phyloP scores from a whole-genome alignment of 1,140 invertebrate genomes.

The Ceratitis capitata region DNA sequence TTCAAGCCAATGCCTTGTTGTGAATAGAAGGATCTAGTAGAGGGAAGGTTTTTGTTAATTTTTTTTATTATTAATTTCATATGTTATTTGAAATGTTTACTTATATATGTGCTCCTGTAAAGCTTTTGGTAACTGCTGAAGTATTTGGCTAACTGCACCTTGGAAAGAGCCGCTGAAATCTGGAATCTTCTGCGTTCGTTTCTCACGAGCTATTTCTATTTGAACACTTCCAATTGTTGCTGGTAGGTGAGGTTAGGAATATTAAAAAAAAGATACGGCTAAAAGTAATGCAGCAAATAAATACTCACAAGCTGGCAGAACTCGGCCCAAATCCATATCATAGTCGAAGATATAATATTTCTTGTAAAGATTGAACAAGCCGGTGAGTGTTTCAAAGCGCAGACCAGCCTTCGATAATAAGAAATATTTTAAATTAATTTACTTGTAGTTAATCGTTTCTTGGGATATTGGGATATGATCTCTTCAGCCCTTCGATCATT shows the following conservation, averaged over 20 bases:
- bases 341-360: slow-evolving; percentile 52
- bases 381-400: slow-evolving; percentile 48
- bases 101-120: slow-evolving; percentile 72
- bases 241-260: no score
- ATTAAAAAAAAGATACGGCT: not conserved
- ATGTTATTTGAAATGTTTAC: no score
- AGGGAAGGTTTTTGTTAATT: not conserved
- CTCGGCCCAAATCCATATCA: slow-evolving; percentile 12
- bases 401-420: slow-evolving; percentile 44
- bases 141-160: slow-evolving; percentile 83
- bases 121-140: slow-evolving; percentile 69
- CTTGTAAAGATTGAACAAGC: slow-evolving; percentile 48
- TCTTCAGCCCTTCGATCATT: no score
- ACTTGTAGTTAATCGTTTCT: no score
- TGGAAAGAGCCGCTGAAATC: slow-evolving; percentile 92
- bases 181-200: slow-evolving; percentile 70
- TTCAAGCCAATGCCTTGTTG: slow-evolving; percentile 78
- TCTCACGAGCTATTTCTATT: slow-evolving; percentile 55
- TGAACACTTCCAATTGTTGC: slow-evolving; percentile 41
- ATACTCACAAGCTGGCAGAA: not conserved
- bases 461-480: no score
- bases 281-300: not conserved
- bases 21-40: slow-evolving; percentile 68
- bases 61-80: no score
- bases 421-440: not conserved